Conservation (phyloP, 2,113 vertebrate genomes). For the Tapirus terrestris region DNA sequence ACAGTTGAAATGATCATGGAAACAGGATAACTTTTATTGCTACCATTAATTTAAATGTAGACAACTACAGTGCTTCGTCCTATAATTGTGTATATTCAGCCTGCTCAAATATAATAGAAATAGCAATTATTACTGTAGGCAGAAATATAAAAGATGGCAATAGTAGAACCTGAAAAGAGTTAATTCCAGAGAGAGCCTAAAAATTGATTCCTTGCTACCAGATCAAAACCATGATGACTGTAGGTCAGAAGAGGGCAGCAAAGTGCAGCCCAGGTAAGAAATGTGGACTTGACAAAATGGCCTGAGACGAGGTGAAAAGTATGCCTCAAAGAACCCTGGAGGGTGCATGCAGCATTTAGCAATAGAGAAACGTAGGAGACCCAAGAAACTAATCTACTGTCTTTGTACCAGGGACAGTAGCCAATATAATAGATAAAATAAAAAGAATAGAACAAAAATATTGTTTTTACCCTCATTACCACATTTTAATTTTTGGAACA, state of each 20-base stretch:
- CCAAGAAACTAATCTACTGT: not conserved
- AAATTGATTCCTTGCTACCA: not conserved
- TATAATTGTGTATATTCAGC: not conserved
- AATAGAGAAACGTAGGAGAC: not conserved
- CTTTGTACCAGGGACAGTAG: not conserved
- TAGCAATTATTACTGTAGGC: not conserved
- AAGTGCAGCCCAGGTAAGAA: constrained; percentile 29
- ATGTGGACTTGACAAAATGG: not conserved
- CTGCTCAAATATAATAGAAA: not conserved
- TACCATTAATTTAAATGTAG: not conserved
- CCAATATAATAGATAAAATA: not conserved
- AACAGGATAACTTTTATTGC: not conserved
- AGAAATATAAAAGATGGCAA: not conserved
- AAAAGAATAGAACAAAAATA: not conserved
- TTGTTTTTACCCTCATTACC: not conserved
- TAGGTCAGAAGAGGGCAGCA: constrained; percentile 70
- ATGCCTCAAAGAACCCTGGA: not conserved
- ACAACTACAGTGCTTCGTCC: not conserved
- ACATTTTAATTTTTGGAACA: constrained; percentile 1
- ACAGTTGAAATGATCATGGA: not conserved
- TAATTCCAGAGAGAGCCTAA: not conserved
- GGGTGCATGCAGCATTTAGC: not conserved
- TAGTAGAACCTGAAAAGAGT: not conserved
- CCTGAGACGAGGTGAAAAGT: not conserved
- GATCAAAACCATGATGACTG: not conserved